Base-by-base conservation (phyloP, 2,888 invertebrate species). In the Napeogenes inachia region DNA sequence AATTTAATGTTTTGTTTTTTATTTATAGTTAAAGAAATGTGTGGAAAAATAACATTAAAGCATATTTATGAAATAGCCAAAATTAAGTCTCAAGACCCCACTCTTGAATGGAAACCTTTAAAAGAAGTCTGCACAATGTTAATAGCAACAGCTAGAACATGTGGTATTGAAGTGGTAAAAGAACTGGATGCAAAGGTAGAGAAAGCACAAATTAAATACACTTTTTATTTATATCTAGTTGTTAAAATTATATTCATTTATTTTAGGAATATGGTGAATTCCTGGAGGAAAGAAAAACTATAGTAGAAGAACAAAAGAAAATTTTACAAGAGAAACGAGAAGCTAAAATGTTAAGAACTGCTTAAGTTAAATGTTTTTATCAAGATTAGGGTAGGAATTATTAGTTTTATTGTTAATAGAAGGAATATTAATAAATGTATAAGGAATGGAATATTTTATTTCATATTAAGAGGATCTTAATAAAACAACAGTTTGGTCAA, bases 41-140 rank as follows among this genome's bases (percentile, higher is more conserved):
- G 95, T 72, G 99, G 99, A 1, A 97, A 95, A 91, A 93, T 99
- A 62, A 97, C 98, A 0, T 77, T 97, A 0, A 99, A 98, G 82
- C 99, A 99, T 85, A 84, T 99, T 13, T 99, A 98, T 85, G 99
- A 99, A 93, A 99, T 99, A 78, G 99, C 99, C 0, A 92, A 94
- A 83, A 95, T 99, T n/a, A 99, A 99, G 86, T 92, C 94, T n/a
- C 90, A 95, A 78, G 99, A 99, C 85, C 95, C 96, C 4, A 87
- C 94, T 0, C 80, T 94, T 33, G 93, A 94, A 73, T 91, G 93
- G 74, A 85, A 89, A 68, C 79, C 91, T 10, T 73, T 96, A 66
- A 76, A 96, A 84, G 92, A 95, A 77, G 92, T 99, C 75, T 98
- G 98, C 79, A 91, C 92, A 68, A 93, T 94, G 93, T 77, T 98